A percentile compares a stretch with the other conserved stretches of the same genome.
These are phyloP conservation scores for Heliocidaris tuberculata DNA, from an alignment of 35 echinoderm and acorn worm species.

Conservation along the genomic window DNA sequence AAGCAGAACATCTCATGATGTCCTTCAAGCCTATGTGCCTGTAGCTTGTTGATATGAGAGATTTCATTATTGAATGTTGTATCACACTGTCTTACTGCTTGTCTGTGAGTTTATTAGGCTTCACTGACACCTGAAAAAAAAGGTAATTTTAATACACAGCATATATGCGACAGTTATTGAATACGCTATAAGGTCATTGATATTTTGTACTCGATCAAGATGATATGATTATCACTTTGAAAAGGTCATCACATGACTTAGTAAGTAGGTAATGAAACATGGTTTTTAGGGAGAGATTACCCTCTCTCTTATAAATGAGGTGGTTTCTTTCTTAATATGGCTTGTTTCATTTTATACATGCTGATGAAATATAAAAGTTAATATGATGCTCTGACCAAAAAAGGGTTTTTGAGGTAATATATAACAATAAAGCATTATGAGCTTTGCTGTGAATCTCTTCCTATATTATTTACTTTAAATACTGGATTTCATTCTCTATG, in stretches of 20 bases:
- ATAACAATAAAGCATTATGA: too few species aligned
- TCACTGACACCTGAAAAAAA: background rate
- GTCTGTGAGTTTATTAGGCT: background rate
- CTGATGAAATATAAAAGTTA: too few species aligned
- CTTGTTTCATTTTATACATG: too few species aligned
- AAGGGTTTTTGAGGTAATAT: too few species aligned
- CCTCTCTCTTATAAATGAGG: too few species aligned
- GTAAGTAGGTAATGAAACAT: background rate
- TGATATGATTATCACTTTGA: conserved; percentile 1
- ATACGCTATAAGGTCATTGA: background rate
- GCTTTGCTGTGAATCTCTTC: too few species aligned
- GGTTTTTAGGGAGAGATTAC: background rate
- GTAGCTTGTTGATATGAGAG: background rate
- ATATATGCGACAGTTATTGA: background rate
- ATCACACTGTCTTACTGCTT: background rate
- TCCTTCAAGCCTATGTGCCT: background rate
- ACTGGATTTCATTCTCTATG: too few species aligned
- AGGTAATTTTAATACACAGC: background rate
- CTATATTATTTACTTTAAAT: too few species aligned
- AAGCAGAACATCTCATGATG: background rate
- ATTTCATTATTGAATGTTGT: background rate
- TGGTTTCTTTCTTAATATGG: too few species aligned
- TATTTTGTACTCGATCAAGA: background rate
- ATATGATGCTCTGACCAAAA: too few species aligned
- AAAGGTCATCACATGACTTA: background rate